Base-by-base conservation (phyloP, 2,888 invertebrate genomes). In the Ormyrus pomaceus region DNA sequence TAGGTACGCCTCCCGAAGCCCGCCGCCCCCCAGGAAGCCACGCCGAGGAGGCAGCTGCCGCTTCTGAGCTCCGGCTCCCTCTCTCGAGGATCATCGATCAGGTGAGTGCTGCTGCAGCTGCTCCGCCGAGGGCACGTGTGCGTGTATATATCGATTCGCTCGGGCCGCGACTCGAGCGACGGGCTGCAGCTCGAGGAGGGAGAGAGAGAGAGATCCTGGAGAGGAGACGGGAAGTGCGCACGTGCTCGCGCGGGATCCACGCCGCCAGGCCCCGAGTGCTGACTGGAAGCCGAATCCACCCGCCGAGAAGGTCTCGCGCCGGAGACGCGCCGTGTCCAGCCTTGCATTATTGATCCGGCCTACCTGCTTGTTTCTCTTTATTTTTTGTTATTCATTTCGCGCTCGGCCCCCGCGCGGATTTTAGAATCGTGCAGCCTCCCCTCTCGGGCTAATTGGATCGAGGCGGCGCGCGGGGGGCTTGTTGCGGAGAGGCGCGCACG, bases 341-440 rank as follows among this genome's bases (percentile, higher is more conserved):
- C 66, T 59, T 75, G 75, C 75, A 75, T 75, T 75, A 75, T 75
- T 75, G 75, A 75, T 75, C 75, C 59, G 51, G 53, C 61, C 48
- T 6, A 7, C 68, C 53, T 65, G 10, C 34, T 7, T 19, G 6
- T 13, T 9, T 6, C 58, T 13, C 48, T n/a, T 46, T 56, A 55
- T 7, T 10, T 19, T 19, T 19, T 19, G 19, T 19, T 19, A 2
- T 19, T 19, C 19, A 19, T 34, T 34, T 55, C 45, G 10, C 10
- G 1, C 53, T 45, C 4, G 55, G 45, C 34, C 13, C n/a, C 51
- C 10, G n/a, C 48, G 8, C 13, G 64, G 46, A 19, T 19, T 19
- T 19, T 19, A 19, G 19, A 19, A 19, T 19, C 58, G 48, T 51
- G 65, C 65, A 51, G 13, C 51, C 6, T 13, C 46, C 59, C n/a